A percentile compares a stretch with the other conserved stretches of the same genome.
phyloP scores from a whole-genome alignment of 2,888 invertebrate genomes.

The Lumbricus terrestris region DNA sequence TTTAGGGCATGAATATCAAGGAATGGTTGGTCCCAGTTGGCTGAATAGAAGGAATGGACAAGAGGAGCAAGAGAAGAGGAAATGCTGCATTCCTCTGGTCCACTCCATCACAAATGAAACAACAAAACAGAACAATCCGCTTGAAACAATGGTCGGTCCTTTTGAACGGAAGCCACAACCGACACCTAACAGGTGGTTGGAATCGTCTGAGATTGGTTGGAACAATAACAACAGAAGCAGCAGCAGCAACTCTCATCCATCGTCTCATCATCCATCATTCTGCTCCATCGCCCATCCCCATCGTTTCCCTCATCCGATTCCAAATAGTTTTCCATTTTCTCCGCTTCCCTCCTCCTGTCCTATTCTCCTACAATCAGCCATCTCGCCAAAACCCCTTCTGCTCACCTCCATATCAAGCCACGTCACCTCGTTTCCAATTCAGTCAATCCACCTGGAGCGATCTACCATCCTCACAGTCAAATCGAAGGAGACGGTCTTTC shows the following conservation, averaged over 20 bases:
- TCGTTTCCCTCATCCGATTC: neutral
- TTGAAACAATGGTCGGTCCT: neutral
- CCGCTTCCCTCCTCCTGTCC: neutral
- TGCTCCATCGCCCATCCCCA: neutral
- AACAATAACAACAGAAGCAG: neutral
- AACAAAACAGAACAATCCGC: neutral
- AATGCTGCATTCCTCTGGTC: neutral
- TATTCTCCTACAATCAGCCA: neutral
- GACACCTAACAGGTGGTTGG: neutral
- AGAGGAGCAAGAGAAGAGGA: neutral
- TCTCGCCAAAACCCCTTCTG: neutral
- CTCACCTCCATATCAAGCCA: neutral
- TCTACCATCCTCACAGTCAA: conserved; percentile 7
- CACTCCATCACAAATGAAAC: neutral
- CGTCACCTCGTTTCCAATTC: neutral
- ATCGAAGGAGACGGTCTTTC: neutral
- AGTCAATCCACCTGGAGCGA: neutral
- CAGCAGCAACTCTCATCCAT: neutral
- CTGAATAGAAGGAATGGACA: neutral
- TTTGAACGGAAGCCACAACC: neutral
- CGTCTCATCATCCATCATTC: conserved; percentile 4
- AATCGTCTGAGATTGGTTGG: neutral
- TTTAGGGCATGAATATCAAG: neutral
- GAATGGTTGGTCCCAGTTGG: neutral
- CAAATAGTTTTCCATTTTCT: neutral